phyloP scores from a whole-genome alignment of 2,797 vertebrate species.

The Sebastes steindachneri region DNA sequence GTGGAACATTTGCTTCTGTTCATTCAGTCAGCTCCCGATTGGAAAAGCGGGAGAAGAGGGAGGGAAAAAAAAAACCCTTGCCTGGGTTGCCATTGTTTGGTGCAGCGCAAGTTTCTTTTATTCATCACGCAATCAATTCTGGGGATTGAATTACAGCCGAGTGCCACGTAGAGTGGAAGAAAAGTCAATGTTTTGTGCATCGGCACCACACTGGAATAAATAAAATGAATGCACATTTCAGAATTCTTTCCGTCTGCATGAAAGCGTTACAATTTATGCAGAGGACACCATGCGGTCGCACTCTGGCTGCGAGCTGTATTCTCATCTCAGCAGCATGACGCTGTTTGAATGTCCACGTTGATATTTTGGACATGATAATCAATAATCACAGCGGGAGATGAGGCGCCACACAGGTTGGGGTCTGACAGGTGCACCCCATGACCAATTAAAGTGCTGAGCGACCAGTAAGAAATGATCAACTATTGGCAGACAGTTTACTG shows the following conservation, averaged over 20 bases:
- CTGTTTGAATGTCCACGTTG: conserved; percentile 42
- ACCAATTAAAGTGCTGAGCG: conserved; percentile 56
- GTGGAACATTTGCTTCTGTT: conserved; percentile 79
- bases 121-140: conserved; percentile 68
- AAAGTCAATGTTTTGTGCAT: conserved; percentile 46
- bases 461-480: conserved; percentile 45
- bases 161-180: conserved; percentile 43
- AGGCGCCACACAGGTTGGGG: conserved; percentile 31
- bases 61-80: background rate
- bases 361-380: conserved; percentile 66
- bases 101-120: conserved; percentile 50
- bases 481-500: conserved; percentile 49
- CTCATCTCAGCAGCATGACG: conserved; percentile 21
- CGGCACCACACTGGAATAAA: conserved; percentile 28
- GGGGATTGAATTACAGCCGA: conserved; percentile 55
- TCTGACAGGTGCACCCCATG: conserved; percentile 61
- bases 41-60: conserved; percentile 42
- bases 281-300: conserved; percentile 3
- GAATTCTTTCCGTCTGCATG: conserved; percentile 31
- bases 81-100: conserved; percentile 45
- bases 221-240: conserved; percentile 12
- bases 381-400: conserved; percentile 59
- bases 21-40: conserved; percentile 61
- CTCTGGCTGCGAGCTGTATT: conserved; percentile 39
- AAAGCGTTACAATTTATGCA: conserved; percentile 47